Percentiles rank a stretch among this genome's conserved stretches.
Evolutionary conservation across 2,888 invertebrate species (phyloP).

Genomic region (Aspidapion aeneum): DNA sequence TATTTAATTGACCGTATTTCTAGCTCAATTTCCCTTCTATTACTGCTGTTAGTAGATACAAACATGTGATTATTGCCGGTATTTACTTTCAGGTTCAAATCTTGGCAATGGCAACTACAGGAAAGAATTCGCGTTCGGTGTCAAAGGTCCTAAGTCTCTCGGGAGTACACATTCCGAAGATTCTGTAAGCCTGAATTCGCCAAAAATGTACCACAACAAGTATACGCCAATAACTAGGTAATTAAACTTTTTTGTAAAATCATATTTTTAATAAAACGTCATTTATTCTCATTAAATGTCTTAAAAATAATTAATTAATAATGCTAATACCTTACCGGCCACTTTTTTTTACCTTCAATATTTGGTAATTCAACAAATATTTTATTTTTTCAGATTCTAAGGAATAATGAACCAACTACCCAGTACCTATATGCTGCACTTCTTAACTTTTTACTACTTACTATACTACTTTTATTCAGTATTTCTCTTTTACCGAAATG

Average conservation of each 20-base stretch:
- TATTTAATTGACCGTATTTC: too few relatives aligned
- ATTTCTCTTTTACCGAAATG: not conserved
- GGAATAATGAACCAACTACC: not conserved
- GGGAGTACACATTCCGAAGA: conserved; percentile 55
- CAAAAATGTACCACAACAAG: conserved; percentile 35
- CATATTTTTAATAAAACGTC: too few relatives aligned
- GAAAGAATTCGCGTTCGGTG: conserved; percentile 69
- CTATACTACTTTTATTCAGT: not conserved
- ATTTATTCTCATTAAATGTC: too few relatives aligned
- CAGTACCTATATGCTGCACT: not conserved
- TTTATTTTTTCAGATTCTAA: not conserved
- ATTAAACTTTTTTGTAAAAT: too few relatives aligned
- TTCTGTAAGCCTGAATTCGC: conserved; percentile 43
- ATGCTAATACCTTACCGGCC: too few relatives aligned
- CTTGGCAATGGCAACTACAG: conserved; percentile 63
- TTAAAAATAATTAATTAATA: too few relatives aligned
- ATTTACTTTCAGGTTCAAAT: conserved; percentile 33
- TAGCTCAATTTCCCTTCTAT: too few relatives aligned
- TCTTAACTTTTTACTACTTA: not conserved
- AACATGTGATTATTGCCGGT: too few relatives aligned
- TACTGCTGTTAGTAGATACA: too few relatives aligned
- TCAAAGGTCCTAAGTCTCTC: conserved; percentile 49
- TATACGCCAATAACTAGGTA: conserved; percentile 37
- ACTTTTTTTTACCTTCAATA: too few relatives aligned
- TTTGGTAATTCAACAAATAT: not conserved